A percentile compares a stretch with the other conserved stretches of the same genome.
Conservation (phyloP, 2,888 invertebrate species). For the Buathra laborator region DNA sequence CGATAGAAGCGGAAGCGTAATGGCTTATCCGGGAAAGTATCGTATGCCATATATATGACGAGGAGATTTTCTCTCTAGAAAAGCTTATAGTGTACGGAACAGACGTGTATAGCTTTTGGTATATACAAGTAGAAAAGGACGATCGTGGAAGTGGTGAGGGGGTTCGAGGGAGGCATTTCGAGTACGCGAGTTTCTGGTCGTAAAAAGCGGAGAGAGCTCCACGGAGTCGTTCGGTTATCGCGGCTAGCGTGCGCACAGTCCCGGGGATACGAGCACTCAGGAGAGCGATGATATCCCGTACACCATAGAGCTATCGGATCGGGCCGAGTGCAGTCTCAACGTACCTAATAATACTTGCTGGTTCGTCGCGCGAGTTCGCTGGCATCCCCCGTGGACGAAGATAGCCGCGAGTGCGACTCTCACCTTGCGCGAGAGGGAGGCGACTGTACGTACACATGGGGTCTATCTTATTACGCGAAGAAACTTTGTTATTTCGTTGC, state of each 20-base stretch:
- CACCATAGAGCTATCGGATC: constrained; percentile 28
- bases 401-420: constrained; percentile 23
- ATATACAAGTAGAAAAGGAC: not conserved
- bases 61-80: not conserved
- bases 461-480: constrained; percentile 22
- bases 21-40: constrained; percentile 23
- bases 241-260: constrained; percentile 16
- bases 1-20: not conserved
- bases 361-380: constrained; percentile 2
- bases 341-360: constrained; percentile 42
- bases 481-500: constrained; percentile 36
- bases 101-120: not conserved
- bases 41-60: not conserved
- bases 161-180: not conserved
- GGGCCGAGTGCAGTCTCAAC: constrained; percentile 22
- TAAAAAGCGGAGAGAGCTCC: constrained; percentile 40
- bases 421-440: not conserved
- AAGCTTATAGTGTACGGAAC: not conserved
- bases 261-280: constrained; percentile 40
- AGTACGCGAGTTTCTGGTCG: constrained; percentile 29
- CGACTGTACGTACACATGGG: not conserved
- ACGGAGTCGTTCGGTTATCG: constrained; percentile 45
- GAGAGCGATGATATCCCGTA: constrained; percentile 44
- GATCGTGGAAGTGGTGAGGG: not conserved
- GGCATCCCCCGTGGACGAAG: constrained; percentile 42